Evolutionary conservation across 2,888 invertebrate species (phyloP).

Genomic region (Ischnura elegans): DNA sequence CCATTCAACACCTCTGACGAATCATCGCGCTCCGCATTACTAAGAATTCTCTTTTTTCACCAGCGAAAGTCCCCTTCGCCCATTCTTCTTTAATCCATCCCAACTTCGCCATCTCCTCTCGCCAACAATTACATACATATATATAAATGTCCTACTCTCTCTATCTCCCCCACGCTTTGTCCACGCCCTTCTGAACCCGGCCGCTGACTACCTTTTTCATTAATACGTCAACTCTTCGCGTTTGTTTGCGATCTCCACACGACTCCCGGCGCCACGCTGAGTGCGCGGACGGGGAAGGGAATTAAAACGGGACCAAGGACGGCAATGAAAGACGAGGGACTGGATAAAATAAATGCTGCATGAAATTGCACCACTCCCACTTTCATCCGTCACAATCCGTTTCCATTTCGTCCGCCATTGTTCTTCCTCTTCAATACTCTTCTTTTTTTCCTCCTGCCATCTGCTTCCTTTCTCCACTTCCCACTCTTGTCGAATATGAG

Average conservation of each 20-base stretch:
- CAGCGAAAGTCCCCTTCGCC: background rate
- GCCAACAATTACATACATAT: too few species aligned
- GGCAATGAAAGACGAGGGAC: background rate
- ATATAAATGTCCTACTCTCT: background rate
- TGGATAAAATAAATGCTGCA: background rate
- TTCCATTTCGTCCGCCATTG: background rate
- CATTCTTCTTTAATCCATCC: background rate
- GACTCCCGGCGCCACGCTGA: background rate
- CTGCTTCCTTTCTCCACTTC: background rate
- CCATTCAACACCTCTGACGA: background rate
- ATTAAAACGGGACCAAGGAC: background rate
- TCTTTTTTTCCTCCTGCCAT: background rate
- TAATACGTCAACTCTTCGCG: slow-evolving; percentile 3
- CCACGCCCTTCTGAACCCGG: background rate
- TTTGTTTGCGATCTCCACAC: slow-evolving; percentile 10
- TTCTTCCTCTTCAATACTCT: background rate
- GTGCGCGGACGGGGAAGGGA: background rate
- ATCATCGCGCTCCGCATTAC: background rate
- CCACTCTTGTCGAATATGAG: background rate
- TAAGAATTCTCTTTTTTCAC: background rate
- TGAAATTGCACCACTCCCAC: background rate
- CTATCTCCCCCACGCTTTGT: background rate
- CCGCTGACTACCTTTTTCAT: slow-evolving; percentile 11
- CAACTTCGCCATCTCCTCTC: too few species aligned
- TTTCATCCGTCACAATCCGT: background rate